These are phyloP conservation scores for Lepidothrix coronata DNA, from an alignment of 2,113 vertebrate genomes.

Conservation along the genomic window DNA sequence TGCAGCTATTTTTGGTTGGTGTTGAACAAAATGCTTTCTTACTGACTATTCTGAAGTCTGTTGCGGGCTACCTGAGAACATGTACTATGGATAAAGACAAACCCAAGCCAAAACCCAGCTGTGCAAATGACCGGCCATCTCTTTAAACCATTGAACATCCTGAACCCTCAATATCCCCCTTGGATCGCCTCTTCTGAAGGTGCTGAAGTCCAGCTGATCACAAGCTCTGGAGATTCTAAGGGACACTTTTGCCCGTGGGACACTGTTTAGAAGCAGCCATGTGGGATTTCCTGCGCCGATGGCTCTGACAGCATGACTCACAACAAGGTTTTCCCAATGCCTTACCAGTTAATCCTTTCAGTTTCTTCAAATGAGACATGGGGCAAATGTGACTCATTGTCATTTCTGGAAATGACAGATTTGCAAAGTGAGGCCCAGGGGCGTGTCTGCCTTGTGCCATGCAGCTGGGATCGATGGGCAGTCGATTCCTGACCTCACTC, in stretches of 20 bases:
- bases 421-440: neutral
- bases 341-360: conserved; percentile 13
- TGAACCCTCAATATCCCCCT: neutral
- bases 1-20: neutral
- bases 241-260: neutral
- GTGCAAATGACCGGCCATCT: neutral
- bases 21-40: neutral
- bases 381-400: conserved; percentile 28
- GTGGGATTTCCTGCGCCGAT: neutral
- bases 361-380: neutral
- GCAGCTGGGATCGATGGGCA: neutral
- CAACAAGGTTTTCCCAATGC: neutral
- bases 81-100: neutral
- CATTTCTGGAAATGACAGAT: neutral
- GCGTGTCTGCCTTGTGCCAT: neutral
- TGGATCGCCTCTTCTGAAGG: neutral
- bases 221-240: neutral
- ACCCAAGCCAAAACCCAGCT: neutral
- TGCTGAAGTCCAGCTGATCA: no score
- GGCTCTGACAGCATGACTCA: neutral
- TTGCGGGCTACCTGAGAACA: neutral
- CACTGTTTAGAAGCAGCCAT: neutral
- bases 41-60: neutral
- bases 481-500: neutral
- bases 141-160: neutral